These are phyloP conservation scores for Platalea minor DNA, from an alignment of 2,797 vertebrate genomes.

Conservation along the genomic window DNA sequence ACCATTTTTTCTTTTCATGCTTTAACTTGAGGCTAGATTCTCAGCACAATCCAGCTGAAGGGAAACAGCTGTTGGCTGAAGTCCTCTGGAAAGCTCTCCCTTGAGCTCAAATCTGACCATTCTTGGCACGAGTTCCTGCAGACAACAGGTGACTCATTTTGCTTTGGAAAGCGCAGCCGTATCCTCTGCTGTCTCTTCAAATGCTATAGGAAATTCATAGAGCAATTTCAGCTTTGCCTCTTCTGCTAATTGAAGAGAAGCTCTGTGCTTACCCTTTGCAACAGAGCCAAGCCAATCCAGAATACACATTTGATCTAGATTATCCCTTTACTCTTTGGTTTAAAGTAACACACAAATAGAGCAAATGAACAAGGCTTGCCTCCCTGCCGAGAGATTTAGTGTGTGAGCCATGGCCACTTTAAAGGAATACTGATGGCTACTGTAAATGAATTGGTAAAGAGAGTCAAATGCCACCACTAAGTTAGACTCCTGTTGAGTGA, in stretches of 20 bases:
- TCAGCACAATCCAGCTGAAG: neutral
- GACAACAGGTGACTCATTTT: constrained; percentile 59
- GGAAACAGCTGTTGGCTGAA: constrained; percentile 18
- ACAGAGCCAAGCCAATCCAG: neutral
- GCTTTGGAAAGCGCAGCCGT: neutral
- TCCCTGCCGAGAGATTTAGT: neutral
- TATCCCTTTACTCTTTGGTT: constrained; percentile 2
- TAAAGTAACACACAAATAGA: neutral
- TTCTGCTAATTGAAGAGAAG: constrained; percentile 26
- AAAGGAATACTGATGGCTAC: neutral
- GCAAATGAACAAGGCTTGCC: neutral
- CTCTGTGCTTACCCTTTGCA: neutral
- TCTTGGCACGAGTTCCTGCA: neutral
- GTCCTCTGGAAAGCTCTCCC: constrained; percentile 9
- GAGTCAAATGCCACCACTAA: neutral
- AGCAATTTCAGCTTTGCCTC: neutral
- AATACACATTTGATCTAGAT: neutral
- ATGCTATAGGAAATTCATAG: neutral
- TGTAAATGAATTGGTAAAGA: neutral
- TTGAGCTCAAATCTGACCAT: neutral
- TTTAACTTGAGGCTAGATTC: constrained; percentile 9
- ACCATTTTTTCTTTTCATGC: neutral
- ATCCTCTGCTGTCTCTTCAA: neutral
- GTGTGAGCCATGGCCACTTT: neutral
- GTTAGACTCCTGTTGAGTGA: neutral